These are phyloP conservation scores for Aphidius ervi DNA, from an alignment of 1,140 invertebrate species.

Conservation along the genomic window DNA sequence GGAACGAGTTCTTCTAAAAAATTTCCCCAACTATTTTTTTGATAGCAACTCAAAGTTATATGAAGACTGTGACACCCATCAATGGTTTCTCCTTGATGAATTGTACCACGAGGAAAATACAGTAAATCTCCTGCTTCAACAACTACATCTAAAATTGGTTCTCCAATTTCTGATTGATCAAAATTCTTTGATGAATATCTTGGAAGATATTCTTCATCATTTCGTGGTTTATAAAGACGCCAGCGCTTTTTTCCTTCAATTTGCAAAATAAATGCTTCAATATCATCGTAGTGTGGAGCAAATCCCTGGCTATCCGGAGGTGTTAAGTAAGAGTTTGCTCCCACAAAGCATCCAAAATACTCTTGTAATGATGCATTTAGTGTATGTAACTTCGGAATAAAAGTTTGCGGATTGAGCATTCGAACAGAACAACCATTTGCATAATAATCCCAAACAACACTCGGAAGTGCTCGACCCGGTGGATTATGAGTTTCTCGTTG, in stretches of 20 bases:
- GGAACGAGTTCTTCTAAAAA: constrained; percentile 80
- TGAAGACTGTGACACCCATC: constrained; percentile 82
- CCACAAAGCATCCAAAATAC: constrained; percentile 88
- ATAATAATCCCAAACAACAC: constrained; percentile 89
- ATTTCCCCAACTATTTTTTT: constrained; percentile 87
- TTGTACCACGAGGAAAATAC: constrained; percentile 88
- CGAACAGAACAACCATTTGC: constrained; percentile 86
- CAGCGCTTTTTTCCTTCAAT: constrained; percentile 94
- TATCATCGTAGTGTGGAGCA: constrained; percentile 98
- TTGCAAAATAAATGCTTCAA: constrained; percentile 96
- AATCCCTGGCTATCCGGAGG: constrained; percentile 94
- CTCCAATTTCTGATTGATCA: constrained; percentile 68
- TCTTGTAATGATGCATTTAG: constrained; percentile 84
- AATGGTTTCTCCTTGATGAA: constrained; percentile 84
- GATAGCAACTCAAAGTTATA: constrained; percentile 88
- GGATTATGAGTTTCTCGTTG: constrained; percentile 82
- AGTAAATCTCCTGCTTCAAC: constrained; percentile 85
- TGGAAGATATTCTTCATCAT: constrained; percentile 63
- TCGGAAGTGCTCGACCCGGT: constrained; percentile 69
- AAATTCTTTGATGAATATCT: constrained; percentile 83
- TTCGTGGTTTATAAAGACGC: constrained; percentile 79
- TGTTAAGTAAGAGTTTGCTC: constrained; percentile 93
- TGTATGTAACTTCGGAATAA: constrained; percentile 61
- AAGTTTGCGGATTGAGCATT: constrained; percentile 91
- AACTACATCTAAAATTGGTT: constrained; percentile 77